Percentiles rank a stretch among this genome's conserved stretches.
These are phyloP conservation scores for Catocala fraxini DNA, from an alignment of 2,888 invertebrate species.

Conservation along the genomic window DNA sequence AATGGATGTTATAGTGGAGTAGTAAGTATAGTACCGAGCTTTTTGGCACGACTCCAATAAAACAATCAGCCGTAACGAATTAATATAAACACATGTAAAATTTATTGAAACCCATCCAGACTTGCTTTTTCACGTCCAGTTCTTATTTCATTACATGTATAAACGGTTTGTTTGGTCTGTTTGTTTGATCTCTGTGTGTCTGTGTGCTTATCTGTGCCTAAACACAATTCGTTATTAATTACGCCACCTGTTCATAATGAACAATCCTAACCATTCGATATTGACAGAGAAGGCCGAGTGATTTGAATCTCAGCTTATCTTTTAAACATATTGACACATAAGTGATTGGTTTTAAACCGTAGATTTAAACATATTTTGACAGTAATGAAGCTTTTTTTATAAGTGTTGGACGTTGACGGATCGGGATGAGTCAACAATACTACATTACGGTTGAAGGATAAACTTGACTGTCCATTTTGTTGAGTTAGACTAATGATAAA, in stretches of 20 bases:
- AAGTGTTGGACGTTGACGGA: constrained; percentile 28
- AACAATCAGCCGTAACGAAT: constrained; percentile 77
- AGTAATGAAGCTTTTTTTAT: constrained; percentile 30
- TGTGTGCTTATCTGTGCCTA: constrained; percentile 19
- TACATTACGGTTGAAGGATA: not conserved
- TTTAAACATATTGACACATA: constrained; percentile 36
- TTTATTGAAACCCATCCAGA: constrained; percentile 72
- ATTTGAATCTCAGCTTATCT: constrained; percentile 30
- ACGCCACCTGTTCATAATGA: constrained; percentile 33
- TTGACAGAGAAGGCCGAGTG: constrained; percentile 32
- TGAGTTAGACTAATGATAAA: constrained; percentile 23
- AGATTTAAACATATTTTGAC: constrained; percentile 12
- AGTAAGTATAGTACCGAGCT: constrained; percentile 57
- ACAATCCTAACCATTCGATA: constrained; percentile 25
- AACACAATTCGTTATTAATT: constrained; percentile 25
- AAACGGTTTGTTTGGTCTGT: constrained; percentile 57
- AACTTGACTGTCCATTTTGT: constrained; percentile 16
- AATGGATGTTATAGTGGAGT: constrained; percentile 46
- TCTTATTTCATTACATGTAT: constrained; percentile 66
- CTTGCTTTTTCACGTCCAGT: constrained; percentile 68
- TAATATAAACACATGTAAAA: constrained; percentile 70
- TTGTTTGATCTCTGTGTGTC: constrained; percentile 57
- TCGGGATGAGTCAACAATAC: constrained; percentile 17
- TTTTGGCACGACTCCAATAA: constrained; percentile 78
- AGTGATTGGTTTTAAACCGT: constrained; percentile 24